phyloP scores from a whole-genome alignment of 2,113 vertebrate genomes.

The Carollia perspicillata region DNA sequence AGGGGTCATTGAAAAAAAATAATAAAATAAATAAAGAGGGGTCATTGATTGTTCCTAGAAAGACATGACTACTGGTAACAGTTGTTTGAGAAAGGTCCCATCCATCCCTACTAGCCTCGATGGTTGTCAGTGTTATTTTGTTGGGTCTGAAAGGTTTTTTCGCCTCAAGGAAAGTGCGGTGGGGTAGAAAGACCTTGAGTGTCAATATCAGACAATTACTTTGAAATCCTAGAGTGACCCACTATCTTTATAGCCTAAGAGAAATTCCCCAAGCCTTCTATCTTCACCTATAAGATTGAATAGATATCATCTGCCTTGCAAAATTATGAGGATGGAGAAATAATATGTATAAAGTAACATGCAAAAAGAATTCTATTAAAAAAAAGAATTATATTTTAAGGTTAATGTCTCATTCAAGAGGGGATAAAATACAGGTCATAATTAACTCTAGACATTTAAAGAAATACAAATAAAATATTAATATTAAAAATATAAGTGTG shows the following conservation, averaged over 20 bases:
- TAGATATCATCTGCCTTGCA: neutral
- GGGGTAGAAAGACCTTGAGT: neutral
- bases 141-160: neutral
- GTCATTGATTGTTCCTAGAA: neutral
- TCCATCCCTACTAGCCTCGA: neutral
- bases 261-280: neutral
- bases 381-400: slow-evolving; percentile 41
- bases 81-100: neutral
- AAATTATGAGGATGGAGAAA: slow-evolving; percentile 4
- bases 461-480: neutral
- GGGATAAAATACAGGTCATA: neutral
- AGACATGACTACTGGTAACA: neutral
- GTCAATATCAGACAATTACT: slow-evolving; percentile 1
- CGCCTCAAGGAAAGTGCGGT: neutral
- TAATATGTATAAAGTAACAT: neutral
- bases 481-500: slow-evolving; percentile 32
- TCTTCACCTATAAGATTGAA: neutral
- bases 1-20: neutral
- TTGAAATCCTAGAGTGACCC: neutral
- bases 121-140: neutral
- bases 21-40: neutral
- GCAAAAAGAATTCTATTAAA: slow-evolving; percentile 43
- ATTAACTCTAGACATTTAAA: slow-evolving; percentile 14
- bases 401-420: slow-evolving; percentile 15
- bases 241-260: neutral